Evolutionary conservation across 1,140 invertebrate genomes (phyloP).

Genomic region (Tyrophagus putrescentiae): DNA sequence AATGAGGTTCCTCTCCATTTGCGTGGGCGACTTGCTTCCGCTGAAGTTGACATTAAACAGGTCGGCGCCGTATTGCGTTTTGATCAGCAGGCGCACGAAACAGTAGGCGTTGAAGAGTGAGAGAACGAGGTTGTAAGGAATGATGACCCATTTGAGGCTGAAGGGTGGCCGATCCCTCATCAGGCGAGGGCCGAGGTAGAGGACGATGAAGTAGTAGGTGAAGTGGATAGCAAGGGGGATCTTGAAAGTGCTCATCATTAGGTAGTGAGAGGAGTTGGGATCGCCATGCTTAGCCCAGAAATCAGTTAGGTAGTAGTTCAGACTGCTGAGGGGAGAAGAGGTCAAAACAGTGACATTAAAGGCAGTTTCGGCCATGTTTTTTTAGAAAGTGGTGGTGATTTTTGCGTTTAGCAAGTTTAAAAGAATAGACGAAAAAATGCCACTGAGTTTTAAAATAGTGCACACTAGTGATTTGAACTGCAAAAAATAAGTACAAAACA

Average conservation of each 20-base stretch:
- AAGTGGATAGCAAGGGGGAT: not conserved
- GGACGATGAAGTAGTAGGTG: slow-evolving; percentile 64
- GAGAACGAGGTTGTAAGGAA: slow-evolving; percentile 51
- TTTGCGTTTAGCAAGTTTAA: too few species aligned
- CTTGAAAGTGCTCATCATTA: not conserved
- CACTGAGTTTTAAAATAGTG: too few species aligned
- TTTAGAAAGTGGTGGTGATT: too few species aligned
- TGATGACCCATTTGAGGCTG: slow-evolving; percentile 54
- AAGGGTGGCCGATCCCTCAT: slow-evolving; percentile 73
- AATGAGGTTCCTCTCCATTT: not conserved
- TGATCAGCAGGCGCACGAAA: not conserved
- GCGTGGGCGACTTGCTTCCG: not conserved
- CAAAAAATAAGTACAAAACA: too few species aligned
- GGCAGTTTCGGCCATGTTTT: too few species aligned
- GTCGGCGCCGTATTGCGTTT: not conserved
- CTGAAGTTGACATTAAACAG: not conserved
- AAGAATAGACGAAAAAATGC: too few species aligned
- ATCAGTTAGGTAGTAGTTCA: too few species aligned
- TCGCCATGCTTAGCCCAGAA: slow-evolving; percentile 16
- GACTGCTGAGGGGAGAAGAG: too few species aligned
- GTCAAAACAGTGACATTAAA: too few species aligned
- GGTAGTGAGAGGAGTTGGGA: not conserved
- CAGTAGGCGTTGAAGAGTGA: not conserved
- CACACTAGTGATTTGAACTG: too few species aligned
- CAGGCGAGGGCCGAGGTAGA: slow-evolving; percentile 56